phyloP scores from a whole-genome alignment of 2,113 vertebrate species.

The Pongo pygmaeus region DNA sequence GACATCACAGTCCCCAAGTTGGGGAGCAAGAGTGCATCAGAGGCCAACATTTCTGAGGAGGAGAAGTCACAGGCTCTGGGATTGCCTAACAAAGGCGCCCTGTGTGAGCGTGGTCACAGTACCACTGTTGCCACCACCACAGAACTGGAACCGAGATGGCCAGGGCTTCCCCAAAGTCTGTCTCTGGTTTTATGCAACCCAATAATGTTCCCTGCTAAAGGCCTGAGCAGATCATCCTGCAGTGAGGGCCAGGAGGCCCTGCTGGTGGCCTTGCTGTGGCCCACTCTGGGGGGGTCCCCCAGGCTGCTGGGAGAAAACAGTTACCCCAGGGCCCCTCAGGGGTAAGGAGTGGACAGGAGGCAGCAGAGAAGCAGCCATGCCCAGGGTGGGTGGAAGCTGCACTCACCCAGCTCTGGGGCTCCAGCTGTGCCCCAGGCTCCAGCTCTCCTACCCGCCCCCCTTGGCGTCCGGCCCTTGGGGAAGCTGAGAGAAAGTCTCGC shows the following conservation, averaged over 20 bases:
- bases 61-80: slow-evolving; percentile 35
- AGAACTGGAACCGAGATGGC: slow-evolving; percentile 41
- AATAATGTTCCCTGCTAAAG: slow-evolving; percentile 48
- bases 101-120: slow-evolving; percentile 17
- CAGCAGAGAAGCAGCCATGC: neutral
- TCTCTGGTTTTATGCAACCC: slow-evolving; percentile 60
- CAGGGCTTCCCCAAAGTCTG: slow-evolving; percentile 5
- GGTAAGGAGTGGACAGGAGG: neutral
- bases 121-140: neutral
- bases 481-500: slow-evolving; percentile 78
- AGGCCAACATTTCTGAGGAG: slow-evolving; percentile 38
- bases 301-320: neutral
- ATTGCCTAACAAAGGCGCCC: slow-evolving; percentile 60
- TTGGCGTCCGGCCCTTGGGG: slow-evolving; percentile 60
- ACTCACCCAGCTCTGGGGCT: neutral
- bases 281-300: neutral
- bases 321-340: neutral
- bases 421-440: slow-evolving; percentile 40
- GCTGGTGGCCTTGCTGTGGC: neutral
- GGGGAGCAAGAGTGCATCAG: neutral
- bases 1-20: slow-evolving; percentile 45
- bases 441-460: neutral
- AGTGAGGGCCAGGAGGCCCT: neutral
- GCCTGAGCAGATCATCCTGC: neutral
- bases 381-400: neutral